Evolutionary conservation across 2,113 vertebrate genomes (phyloP).

Genomic region (Dendropsophus ebraccatus): DNA sequence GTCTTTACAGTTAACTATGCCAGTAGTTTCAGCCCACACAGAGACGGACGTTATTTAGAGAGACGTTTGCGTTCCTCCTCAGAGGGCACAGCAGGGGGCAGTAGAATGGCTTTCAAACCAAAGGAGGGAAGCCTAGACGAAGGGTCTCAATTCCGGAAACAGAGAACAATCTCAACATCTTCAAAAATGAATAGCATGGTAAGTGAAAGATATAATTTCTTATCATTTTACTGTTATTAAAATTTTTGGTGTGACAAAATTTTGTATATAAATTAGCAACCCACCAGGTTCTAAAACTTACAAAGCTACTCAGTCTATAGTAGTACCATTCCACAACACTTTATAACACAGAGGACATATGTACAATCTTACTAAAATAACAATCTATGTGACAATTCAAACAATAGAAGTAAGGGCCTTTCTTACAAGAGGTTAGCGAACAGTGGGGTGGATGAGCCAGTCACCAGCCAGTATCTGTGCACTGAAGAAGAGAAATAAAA

Average conservation of each 20-base stretch:
- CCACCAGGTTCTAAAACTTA: background rate
- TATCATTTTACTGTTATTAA: no score
- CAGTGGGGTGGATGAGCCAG: no score
- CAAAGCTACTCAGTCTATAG: no score
- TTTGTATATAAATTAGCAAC: background rate
- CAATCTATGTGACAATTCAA: no score
- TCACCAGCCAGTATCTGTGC: no score
- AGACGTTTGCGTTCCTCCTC: constrained; percentile 90
- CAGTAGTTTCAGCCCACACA: constrained; percentile 83
- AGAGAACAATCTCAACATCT: constrained; percentile 88
- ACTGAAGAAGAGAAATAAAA: no score
- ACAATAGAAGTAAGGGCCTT: no score
- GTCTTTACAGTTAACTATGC: constrained; percentile 69
- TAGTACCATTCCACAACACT: no score
- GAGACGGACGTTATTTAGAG: constrained; percentile 87
- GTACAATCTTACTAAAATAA: no score
- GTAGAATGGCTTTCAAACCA: constrained; percentile 83
- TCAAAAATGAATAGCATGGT: constrained; percentile 98
- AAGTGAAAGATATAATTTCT: constrained; percentile 64
- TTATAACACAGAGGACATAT: no score
- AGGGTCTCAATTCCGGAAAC: constrained; percentile 79
- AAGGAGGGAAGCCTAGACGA: constrained; percentile 82
- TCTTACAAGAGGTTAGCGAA: no score
- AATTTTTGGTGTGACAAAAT: background rate
- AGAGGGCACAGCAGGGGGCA: constrained; percentile 90